A percentile compares a stretch with the other conserved stretches of the same genome.
phyloP scores from a whole-genome alignment of 1,140 invertebrate genomes.

The Charaxes varanes region DNA sequence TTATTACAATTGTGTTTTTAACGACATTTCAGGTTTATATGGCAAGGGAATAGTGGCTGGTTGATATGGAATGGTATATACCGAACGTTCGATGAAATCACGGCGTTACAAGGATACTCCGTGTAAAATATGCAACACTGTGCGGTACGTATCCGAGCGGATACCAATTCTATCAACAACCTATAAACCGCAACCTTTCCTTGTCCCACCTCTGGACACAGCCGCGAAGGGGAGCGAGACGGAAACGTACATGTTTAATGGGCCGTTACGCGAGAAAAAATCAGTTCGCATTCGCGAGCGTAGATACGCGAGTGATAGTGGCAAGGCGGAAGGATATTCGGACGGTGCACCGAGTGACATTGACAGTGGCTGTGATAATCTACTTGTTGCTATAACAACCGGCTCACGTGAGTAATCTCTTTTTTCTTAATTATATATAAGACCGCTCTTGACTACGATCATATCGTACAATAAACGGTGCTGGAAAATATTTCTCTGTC shows the following conservation, averaged over 20 bases:
- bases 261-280: constrained; percentile 72
- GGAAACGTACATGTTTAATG: constrained; percentile 71
- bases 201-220: constrained; percentile 65
- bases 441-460: no score
- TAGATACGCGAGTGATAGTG: constrained; percentile 73
- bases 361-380: constrained; percentile 15
- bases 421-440: no score
- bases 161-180: constrained; percentile 75
- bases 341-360: constrained; percentile 34
- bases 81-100: no score
- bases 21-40: no score
- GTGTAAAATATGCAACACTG: constrained; percentile 73
- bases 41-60: no score
- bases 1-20: no score
- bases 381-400: constrained; percentile 9
- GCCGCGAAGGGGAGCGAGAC: constrained; percentile 59
- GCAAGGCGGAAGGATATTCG: constrained; percentile 52
- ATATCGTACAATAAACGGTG: no score
- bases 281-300: constrained; percentile 71
- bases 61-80: no score
- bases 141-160: constrained; percentile 66
- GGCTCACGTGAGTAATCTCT: constrained; percentile 16
- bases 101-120: constrained; percentile 48
- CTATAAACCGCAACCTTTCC: constrained; percentile 73
- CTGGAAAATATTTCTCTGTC: no score